These are phyloP conservation scores for Ondatra zibethicus DNA, from an alignment of 2,113 vertebrate species.

Conservation along the genomic window DNA sequence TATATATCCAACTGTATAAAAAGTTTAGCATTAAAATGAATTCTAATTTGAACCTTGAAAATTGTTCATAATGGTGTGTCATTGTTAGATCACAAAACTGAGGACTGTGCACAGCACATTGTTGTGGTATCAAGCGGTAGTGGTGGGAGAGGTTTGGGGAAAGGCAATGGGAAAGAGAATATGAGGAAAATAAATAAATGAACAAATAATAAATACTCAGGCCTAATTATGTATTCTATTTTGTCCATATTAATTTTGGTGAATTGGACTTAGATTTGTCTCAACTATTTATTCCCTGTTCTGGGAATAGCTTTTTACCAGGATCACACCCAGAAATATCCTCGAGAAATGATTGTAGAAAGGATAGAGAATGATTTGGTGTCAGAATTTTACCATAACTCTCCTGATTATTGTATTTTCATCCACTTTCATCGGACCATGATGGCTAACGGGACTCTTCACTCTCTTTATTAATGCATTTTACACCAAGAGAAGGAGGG, in stretches of 20 bases:
- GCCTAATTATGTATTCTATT: neutral
- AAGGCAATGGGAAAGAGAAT: neutral
- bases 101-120: neutral
- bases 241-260: slow-evolving; percentile 31
- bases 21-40: neutral
- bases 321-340: neutral
- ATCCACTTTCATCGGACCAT: neutral
- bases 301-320: neutral
- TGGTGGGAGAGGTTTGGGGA: neutral
- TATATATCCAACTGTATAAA: too few relatives aligned
- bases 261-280: neutral
- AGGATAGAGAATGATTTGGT: neutral
- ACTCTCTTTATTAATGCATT: neutral
- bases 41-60: neutral
- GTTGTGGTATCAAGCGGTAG: too few relatives aligned
- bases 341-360: neutral
- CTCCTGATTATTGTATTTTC: neutral
- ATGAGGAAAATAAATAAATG: neutral
- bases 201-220: neutral
- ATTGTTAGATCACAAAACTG: neutral
- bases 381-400: neutral
- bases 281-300: neutral
- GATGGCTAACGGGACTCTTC: neutral
- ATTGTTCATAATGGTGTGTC: neutral
- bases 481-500: neutral